Base-by-base conservation (phyloP, 2,888 invertebrate species). In the Pseudeuparius sepicola region DNA sequence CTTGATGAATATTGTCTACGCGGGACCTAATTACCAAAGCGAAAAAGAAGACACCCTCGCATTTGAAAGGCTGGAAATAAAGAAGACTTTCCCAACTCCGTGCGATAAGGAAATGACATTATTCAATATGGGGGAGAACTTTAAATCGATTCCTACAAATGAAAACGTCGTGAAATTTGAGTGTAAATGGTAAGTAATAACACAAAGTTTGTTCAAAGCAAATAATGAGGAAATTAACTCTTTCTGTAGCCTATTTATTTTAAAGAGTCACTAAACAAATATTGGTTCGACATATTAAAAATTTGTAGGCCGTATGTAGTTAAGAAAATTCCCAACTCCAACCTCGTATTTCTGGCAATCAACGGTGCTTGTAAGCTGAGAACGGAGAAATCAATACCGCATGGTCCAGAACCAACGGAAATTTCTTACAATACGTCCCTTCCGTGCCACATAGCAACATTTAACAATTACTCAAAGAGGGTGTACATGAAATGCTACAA, bases 11-110 rank as follows among this genome's bases (percentile, higher is more conserved):
- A 20, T n/a, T 6, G 20, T 20, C n/a, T 20, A n/a, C 7, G 20
- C n/a, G n/a, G n/a, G n/a, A n/a, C n/a, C n/a, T n/a, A n/a, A n/a
- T n/a, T 20, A 20, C 20, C 20, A 20, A 20, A 20, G 20, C 20
- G n/a, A 20, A 10, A 55, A 54, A 39, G 49, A 46, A n/a, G 56
- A 56, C 24, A 57, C 52, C 13, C 34, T 44, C 47, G 64, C 73
- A 50, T 71, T 75, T 56, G 75, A 79, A 46, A 71, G 73, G 41
- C 71, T 82, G 2, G 64, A 76, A 31, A 75, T 85, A 49, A 79
- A 78, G 46, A 68, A 86, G 52, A 89, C 89, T 1, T 68, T 81
- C 26, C 85, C 86, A 1, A 80, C 84, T 36, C 82, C 88, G 3
- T 92, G 90, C 57, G 90, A 90, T 58, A 72, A 85, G 56, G 77